Evolutionary conservation across 2,888 invertebrate species (phyloP), one percentile per base, ranked within the genome.

Genomic region (Cantharis rustica): DNA sequence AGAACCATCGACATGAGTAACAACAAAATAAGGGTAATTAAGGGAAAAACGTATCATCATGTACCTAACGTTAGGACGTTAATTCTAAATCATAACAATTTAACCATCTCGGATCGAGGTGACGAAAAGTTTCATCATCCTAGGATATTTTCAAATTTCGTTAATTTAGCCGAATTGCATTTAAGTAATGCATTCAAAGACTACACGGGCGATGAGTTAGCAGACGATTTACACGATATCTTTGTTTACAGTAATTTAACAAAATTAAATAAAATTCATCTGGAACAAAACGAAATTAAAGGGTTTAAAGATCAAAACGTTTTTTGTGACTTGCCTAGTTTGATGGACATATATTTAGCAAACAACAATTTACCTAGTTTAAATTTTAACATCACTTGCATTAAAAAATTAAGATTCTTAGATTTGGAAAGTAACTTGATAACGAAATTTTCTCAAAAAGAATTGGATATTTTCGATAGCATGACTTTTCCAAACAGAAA

Each of bases 271-370:
- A 94, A 94, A 84, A 86, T 95, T 1, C 94, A 95, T 85, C 86
- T 95, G 82, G 95, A 95, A 83, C 93, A 94, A 82, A 95, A 95
- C 84, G 93, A 94, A 85, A 94, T 95, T 27, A 90, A 90, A 23
- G 88, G 90, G 69, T 93, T 94, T 80, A 89, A 89, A 76, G 93
- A 93, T 84, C 88, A 89, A 13, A 90, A 90, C 66, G 91, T 94
- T 0, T 95, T 95, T 84, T 95, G 95, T 83, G 92, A 92, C 82
- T 87, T 95, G 20, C 92, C 93, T 0, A 90, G 89, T 71, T 86
- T 95, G 4, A 89, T 91, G 79, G 93, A 94, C 84, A 88, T 95
- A 0, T 92, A 94, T 86, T 86, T 95, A 70, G 93, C 93, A n/a
- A 91, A 94, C 81, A 93, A 93, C 82, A 86, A 88, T 16, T 86